phyloP scores from a whole-genome alignment of 2,888 invertebrate genomes.

The Agapostemon virescens region DNA sequence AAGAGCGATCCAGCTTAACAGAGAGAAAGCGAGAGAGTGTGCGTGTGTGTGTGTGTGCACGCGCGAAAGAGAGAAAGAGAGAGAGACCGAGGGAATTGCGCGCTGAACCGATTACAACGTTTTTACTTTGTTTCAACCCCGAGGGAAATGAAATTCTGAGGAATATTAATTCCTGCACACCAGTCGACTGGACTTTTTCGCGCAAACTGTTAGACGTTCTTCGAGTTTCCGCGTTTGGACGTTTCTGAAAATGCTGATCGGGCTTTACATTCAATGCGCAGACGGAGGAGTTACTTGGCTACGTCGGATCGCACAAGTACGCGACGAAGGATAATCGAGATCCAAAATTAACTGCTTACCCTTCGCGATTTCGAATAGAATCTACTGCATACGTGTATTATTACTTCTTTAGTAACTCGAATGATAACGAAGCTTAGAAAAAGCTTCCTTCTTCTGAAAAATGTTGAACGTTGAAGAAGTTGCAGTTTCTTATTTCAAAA shows the following conservation, averaged over 20 bases:
- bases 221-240: neutral
- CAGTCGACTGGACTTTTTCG: neutral
- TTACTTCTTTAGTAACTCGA: neutral
- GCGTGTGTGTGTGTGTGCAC: no score
- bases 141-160: neutral
- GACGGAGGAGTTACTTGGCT: neutral
- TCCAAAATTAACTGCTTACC: neutral
- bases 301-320: neutral
- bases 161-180: neutral
- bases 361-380: neutral
- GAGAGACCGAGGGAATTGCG: neutral
- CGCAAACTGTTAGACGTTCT: neutral
- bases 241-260: neutral
- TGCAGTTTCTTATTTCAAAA: no score
- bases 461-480: no score
- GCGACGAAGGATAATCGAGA: neutral
- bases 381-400: neutral
- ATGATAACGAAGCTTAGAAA: no score
- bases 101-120: neutral
- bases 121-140: slow-evolving; percentile 2
- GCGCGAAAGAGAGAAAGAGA: neutral
- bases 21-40: neutral
- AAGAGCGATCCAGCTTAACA: neutral
- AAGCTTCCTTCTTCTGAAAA: no score
- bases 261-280: neutral